A percentile compares a stretch with the other conserved stretches of the same genome.
phyloP scores from a whole-genome alignment of 2,797 vertebrate genomes.

The Acanthiza pusilla region DNA sequence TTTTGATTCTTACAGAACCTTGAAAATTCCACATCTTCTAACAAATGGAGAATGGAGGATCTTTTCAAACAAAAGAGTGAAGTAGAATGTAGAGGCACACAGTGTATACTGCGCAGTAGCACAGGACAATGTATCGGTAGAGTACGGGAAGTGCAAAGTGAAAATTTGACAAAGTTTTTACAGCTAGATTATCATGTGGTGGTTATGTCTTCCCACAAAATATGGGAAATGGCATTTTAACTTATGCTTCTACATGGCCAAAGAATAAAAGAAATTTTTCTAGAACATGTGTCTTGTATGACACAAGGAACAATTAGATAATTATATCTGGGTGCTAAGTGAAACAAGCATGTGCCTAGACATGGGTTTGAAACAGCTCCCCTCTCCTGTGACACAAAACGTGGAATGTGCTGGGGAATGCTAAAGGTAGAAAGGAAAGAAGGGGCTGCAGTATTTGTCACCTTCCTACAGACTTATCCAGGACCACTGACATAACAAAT shows the following conservation, averaged over 20 bases:
- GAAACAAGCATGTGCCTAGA: background rate
- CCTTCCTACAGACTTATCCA: background rate
- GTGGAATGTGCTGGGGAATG: background rate
- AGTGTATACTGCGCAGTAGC: background rate
- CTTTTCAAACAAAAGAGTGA: background rate
- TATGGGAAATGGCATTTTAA: background rate
- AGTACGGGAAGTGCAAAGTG: fast-evolving
- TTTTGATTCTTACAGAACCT: background rate
- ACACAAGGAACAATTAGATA: background rate
- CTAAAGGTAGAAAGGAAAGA: background rate
- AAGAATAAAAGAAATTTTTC: background rate
- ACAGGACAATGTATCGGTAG: background rate
- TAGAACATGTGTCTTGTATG: background rate
- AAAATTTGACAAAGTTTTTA: background rate
- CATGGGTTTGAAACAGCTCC: background rate
- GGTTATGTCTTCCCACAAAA: background rate
- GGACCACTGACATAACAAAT: background rate
- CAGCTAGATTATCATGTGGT: background rate
- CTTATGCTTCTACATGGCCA: background rate
- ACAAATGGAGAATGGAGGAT: background rate
- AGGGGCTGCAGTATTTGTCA: background rate
- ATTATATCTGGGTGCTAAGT: background rate
- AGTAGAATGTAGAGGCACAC: background rate
- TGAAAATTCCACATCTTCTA: background rate
- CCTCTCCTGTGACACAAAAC: background rate